phyloP scores from a whole-genome alignment of 2,113 vertebrate genomes.

The Aramus guarauna region DNA sequence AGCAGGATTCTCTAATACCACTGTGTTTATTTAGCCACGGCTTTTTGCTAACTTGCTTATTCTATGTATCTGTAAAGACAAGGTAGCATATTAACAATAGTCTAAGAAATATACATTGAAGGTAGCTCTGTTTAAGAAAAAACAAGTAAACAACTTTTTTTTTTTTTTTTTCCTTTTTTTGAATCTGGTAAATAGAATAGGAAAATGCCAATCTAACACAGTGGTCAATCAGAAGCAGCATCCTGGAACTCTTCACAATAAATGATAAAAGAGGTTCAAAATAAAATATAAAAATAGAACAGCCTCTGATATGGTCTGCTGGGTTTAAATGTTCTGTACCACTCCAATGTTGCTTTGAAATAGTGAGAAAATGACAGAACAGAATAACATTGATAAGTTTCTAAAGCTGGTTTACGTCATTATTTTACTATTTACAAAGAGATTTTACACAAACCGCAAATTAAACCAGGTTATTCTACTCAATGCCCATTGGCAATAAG shows the following conservation, averaged over 20 bases:
- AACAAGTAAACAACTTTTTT: no score
- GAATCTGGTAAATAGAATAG: background rate
- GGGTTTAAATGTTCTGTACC: conserved; percentile 20
- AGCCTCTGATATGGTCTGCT: background rate
- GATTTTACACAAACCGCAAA: background rate
- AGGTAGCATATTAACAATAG: background rate
- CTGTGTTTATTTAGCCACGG: background rate
- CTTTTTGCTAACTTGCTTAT: background rate
- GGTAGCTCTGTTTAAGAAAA: background rate
- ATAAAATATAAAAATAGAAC: background rate
- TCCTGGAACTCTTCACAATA: background rate
- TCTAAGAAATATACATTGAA: background rate
- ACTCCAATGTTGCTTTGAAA: background rate
- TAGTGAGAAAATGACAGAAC: background rate
- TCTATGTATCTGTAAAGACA: background rate
- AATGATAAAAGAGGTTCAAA: background rate
- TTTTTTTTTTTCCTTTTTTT: background rate
- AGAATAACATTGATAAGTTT: background rate
- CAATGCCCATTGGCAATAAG: background rate
- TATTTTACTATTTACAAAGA: background rate
- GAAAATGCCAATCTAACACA: background rate
- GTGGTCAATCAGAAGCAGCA: background rate
- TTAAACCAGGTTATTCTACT: background rate
- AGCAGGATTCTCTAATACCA: background rate
- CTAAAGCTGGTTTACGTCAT: background rate